Base-by-base conservation (phyloP, 2,888 invertebrate genomes). In the Hydrotaea cyrtoneurina region DNA sequence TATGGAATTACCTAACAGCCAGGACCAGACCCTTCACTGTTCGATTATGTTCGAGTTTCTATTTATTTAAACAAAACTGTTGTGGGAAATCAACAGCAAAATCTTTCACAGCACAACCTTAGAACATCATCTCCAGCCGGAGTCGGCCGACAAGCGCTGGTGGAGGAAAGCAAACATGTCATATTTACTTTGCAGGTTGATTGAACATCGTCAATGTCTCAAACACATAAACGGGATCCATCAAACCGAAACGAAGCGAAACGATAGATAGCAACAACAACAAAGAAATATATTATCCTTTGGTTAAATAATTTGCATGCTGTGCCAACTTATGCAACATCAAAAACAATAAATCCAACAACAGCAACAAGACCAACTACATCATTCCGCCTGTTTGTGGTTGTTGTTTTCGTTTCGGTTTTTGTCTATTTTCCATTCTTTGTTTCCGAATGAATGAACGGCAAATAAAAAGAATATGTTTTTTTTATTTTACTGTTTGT, bases 231-330 rank as follows among this genome's bases (percentile, higher is more conserved):
- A 84, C 82, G 73, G 77, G 82, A 85, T 85, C 85, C 85, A 85
- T 85, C 85, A 85, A 84, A 80, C 31, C 64, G 17, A n/a, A 43
- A 26, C 23, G 26, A n/a, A n/a, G n/a, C n/a, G n/a, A n/a, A n/a
- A n/a, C n/a, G 59, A 3, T 78, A 84, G 75, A 84, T 78, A 84
- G 75, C 3, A 31, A 31, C 2, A 31, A 31, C 31, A 31, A 81
- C 72, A 64, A 71, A 78, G n/a, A n/a, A n/a, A n/a, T n/a, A 62
- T 82, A 85, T 82, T 77, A 82, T 85, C 79, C 77, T 82, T 82
- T 80, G 43, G 79, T 85, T 85, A 82, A 85, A 85, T 80, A 85
- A 82, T 85, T 85, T 85, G 82, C 85, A 85, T 85, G 85, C 85
- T 85, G 85, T 74, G 85, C 81, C 21, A 82, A 78, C 85, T 85